Base-by-base conservation (phyloP, 2,888 invertebrate species). In the Cephus nigrinus region DNA sequence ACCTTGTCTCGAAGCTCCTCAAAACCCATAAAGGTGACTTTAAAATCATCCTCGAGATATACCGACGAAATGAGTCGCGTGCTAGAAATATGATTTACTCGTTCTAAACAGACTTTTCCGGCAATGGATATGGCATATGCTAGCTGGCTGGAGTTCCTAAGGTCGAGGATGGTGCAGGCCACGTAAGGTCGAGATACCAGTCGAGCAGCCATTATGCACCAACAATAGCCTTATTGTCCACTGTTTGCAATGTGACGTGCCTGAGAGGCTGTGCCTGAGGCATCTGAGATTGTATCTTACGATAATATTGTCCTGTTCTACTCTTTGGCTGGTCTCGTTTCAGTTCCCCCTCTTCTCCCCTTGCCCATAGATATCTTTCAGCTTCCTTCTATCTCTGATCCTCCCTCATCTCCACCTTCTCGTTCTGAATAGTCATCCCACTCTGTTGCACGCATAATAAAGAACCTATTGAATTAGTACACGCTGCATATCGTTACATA, bases 141-240 rank as follows among this genome's bases (percentile, higher is more conserved):
- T 55, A 55, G 55, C 55, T 55, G 4, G 36, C 12, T 36, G 4
- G 55, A 55, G 55, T 55, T 55, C 23, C 55, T 55, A 55, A 73
- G 74, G 80, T 80, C 73, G 83, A 80, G 76, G 80, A 81, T 78
- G 74, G 79, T 81, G 80, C 82, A 86, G 85, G 84, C 81, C 86
- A 84, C 84, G 85, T 85, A 86, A 89, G 89, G 88, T 88, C 88
- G 81, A 82, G 88, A 85, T 84, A 84, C 80, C 82, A 83, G 81
- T 81, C 82, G 82, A 83, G 80, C 84, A 84, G 84, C 86, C 86
- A 88, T 89, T 88, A 89, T 89, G 86, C 88, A 85, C 85, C 84
- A 88, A 89, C 89, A 89, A 89, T 89, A 86, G 88, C 86, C 88
- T 89, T 88, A 89, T 89, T 89, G 89, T 89, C 88, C 89, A 80